Percentiles rank a stretch among this genome's conserved stretches.
phyloP scores from a whole-genome alignment of 2,797 vertebrate genomes.

The Lutjanus argentimaculatus region DNA sequence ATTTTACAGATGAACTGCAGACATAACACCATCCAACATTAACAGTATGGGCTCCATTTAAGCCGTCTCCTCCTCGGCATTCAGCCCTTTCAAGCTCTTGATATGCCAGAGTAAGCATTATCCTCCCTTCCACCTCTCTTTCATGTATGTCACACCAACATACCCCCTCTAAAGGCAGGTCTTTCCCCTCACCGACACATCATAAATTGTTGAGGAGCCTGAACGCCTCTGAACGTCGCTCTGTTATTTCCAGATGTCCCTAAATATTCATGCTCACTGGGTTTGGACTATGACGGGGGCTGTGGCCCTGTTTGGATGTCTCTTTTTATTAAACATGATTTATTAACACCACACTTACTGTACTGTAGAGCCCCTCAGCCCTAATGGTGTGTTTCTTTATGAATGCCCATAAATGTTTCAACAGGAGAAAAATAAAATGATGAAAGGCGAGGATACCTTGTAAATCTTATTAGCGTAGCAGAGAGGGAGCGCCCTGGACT shows the following conservation, averaged over 20 bases:
- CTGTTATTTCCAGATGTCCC: slow-evolving; percentile 69
- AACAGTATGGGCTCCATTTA: neutral
- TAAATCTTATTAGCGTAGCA: slow-evolving; percentile 77
- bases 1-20: neutral
- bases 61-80: neutral
- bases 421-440: slow-evolving; percentile 80
- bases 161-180: slow-evolving; percentile 17
- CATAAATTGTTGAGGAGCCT: slow-evolving; percentile 64
- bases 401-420: slow-evolving; percentile 84
- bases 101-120: slow-evolving; percentile 18
- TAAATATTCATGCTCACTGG: slow-evolving; percentile 72
- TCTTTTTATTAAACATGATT: slow-evolving; percentile 83
- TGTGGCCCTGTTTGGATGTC: slow-evolving; percentile 70
- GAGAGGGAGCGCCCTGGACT: slow-evolving; percentile 34
- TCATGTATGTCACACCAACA: slow-evolving; percentile 17
- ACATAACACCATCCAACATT: neutral
- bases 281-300: slow-evolving; percentile 57
- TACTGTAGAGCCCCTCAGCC: slow-evolving; percentile 77
- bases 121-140: neutral
- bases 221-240: slow-evolving; percentile 39
- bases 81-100: neutral
- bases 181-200: slow-evolving; percentile 24
- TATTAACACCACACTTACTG: slow-evolving; percentile 79
- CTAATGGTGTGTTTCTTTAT: slow-evolving; percentile 83
- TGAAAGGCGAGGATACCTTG: slow-evolving; percentile 76